A percentile compares a stretch with the other conserved stretches of the same genome.
Conservation (phyloP, 2,888 invertebrate genomes). For the Caenorhabditis panamensis region DNA sequence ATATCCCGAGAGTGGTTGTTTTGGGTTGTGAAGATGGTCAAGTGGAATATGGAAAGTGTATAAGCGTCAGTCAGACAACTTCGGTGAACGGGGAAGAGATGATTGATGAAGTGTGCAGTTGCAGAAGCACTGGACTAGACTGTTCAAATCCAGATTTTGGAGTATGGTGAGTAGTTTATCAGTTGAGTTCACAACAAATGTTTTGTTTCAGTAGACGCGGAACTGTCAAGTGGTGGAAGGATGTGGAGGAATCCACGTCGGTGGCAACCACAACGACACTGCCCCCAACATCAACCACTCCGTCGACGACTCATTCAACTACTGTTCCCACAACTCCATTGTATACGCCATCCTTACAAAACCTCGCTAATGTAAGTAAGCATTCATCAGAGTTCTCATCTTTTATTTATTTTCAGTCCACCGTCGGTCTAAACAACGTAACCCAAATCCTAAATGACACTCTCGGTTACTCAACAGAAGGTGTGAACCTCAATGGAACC, state of each 20-base stretch:
- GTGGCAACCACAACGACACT: not conserved
- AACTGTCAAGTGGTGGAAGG: constrained; percentile 27
- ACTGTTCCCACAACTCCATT: not conserved
- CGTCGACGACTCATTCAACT: not conserved
- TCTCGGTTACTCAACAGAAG: constrained; percentile 32
- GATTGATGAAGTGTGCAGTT: constrained; percentile 36
- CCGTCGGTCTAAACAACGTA: constrained; percentile 38
- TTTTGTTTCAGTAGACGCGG: constrained; percentile 22
- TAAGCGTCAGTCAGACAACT: not conserved
- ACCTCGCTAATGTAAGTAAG: constrained; percentile 9
- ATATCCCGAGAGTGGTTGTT: constrained; percentile 15
- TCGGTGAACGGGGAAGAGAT: not conserved
- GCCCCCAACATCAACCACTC: not conserved
- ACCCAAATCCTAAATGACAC: constrained; percentile 50
- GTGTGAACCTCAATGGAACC: constrained; percentile 21
- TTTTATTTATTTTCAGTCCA: constrained; percentile 7
- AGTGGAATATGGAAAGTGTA: constrained; percentile 5
- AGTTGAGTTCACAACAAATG: too few species aligned
- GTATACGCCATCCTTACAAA: not conserved
- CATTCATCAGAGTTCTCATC: too few species aligned
- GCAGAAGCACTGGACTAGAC: constrained; percentile 14
- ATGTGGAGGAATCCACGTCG: not conserved
- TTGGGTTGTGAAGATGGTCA: constrained; percentile 41
- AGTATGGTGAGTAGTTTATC: constrained; percentile 22
- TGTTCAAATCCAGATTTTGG: constrained; percentile 9